A percentile compares a stretch with the other conserved stretches of the same genome.
These are phyloP conservation scores for Cheilosia impressa DNA, from an alignment of 2,888 invertebrate genomes.

Conservation along the genomic window DNA sequence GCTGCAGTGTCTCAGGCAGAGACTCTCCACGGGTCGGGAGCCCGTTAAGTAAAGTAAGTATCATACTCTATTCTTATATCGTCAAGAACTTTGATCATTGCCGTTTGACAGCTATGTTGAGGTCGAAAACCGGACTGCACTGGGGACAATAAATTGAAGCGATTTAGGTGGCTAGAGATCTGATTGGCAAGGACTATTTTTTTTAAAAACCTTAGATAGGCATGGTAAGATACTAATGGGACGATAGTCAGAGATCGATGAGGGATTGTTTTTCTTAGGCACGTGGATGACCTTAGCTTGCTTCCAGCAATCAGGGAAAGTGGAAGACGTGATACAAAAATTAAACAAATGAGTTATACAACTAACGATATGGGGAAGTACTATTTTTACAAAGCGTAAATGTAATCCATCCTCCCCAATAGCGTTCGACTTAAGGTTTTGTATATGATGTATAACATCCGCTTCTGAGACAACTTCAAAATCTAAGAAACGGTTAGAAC, in stretches of 20 bases:
- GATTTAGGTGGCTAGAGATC: neutral
- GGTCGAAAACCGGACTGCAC: neutral
- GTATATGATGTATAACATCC: neutral
- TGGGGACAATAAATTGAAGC: no score
- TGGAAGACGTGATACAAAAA: neutral
- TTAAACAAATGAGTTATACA: neutral
- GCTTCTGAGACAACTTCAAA: no score
- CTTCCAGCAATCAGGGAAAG: conserved; percentile 1
- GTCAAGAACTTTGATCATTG: neutral
- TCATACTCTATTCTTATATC: neutral
- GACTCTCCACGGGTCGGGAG: no score
- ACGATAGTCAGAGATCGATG: neutral
- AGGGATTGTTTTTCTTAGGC: neutral
- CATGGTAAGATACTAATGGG: conserved; percentile 12
- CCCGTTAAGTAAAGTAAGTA: no score
- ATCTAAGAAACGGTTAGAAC: no score
- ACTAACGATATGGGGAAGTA: neutral
- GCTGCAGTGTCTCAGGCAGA: no score
- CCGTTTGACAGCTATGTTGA: neutral
- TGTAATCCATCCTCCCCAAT: neutral
- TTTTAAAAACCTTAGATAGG: conserved; percentile 11
- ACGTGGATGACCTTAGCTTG: conserved; percentile 1
- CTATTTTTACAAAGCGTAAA: neutral
- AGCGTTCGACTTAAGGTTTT: neutral
- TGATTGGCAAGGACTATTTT: neutral